phyloP scores from a whole-genome alignment of 2,888 invertebrate species.

The Trachelus stipa region DNA sequence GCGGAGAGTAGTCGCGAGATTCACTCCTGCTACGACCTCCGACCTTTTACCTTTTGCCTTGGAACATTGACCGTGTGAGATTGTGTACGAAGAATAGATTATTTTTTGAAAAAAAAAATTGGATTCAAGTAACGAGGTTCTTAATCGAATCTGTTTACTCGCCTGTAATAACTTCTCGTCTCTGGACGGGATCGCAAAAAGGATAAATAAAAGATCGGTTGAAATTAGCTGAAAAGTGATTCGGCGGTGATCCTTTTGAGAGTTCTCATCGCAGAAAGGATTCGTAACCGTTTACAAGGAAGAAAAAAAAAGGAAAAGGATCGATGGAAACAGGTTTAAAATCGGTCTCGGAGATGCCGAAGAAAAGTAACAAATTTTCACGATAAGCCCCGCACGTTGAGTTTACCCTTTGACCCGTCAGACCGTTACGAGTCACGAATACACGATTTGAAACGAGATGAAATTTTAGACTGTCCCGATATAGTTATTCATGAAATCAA shows the following conservation, averaged over 20 bases:
- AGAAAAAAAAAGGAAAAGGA: not conserved
- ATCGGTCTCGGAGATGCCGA: too few species aligned
- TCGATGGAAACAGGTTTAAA: not conserved
- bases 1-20: not conserved
- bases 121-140: not conserved
- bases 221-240: not conserved
- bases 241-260: not conserved
- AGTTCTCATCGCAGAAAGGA: not conserved
- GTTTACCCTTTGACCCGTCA: not conserved
- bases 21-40: not conserved
- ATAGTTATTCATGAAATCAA: not conserved
- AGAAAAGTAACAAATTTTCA: not conserved
- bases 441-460: not conserved
- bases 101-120: too few species aligned
- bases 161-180: not conserved
- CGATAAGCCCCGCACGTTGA: not conserved
- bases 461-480: not conserved
- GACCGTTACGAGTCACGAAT: not conserved
- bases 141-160: not conserved
- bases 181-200: not conserved
- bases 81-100: not conserved
- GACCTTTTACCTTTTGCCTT: not conserved
- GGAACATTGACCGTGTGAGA: not conserved
- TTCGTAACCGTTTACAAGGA: not conserved
- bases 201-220: not conserved